Conservation (phyloP, 2,797 vertebrate species). For the Furcifer pardalis region DNA sequence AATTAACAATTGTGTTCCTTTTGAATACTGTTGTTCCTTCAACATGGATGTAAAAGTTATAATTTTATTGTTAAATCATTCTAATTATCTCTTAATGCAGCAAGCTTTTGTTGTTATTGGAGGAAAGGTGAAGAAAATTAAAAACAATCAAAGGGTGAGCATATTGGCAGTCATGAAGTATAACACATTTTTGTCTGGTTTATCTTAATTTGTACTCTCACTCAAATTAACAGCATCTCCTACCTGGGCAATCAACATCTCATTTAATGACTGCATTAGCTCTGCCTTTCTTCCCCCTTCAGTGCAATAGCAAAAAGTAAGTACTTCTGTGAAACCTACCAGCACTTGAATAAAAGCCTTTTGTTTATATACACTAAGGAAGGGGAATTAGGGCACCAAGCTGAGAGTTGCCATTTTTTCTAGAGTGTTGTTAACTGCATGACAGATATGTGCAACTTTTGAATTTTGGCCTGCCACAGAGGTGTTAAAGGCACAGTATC, state of each 20-base stretch:
- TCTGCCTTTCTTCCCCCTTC: background rate
- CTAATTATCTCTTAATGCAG: background rate
- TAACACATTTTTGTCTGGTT: background rate
- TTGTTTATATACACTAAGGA: background rate
- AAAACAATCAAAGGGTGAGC: background rate
- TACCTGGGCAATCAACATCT: slow-evolving; percentile 15
- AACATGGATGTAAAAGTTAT: background rate
- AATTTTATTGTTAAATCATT: background rate
- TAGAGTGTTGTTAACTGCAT: background rate
- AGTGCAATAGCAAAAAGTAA: background rate
- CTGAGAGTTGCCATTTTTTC: background rate
- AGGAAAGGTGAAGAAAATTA: background rate
- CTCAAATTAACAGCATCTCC: slow-evolving; percentile 6
- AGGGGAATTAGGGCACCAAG: background rate
- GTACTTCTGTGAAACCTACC: background rate
- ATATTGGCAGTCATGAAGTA: slow-evolving; percentile 2
- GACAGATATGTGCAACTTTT: background rate
- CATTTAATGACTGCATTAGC: slow-evolving; percentile 15
- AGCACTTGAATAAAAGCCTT: slow-evolving; percentile 16
- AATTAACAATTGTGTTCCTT: background rate
- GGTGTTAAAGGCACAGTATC: background rate
- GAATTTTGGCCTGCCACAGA: background rate
- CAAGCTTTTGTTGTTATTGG: background rate
- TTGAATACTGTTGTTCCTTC: background rate
- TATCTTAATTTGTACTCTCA: slow-evolving; percentile 5